phyloP scores from a whole-genome alignment of 2,113 vertebrate genomes.

The Lipophrys pholis region DNA sequence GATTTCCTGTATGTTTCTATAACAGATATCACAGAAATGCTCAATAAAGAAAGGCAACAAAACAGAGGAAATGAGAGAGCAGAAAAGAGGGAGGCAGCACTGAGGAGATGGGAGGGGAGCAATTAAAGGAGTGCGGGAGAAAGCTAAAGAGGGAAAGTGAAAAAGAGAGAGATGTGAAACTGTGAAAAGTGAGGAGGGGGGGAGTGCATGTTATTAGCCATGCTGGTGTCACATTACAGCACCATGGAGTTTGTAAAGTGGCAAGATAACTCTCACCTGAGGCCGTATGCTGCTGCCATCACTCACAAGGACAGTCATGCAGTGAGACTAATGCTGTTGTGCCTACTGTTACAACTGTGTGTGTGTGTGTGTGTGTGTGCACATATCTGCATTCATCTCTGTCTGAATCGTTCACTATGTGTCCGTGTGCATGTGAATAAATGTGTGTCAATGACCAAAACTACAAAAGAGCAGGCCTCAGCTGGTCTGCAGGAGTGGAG shows the following conservation, averaged over 20 bases:
- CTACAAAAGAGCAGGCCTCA: slow-evolving; percentile 46
- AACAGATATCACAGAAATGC: slow-evolving; percentile 43
- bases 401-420: background rate
- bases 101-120: slow-evolving; percentile 26
- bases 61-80: slow-evolving; percentile 21
- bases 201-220: slow-evolving; percentile 57
- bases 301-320: slow-evolving; percentile 64
- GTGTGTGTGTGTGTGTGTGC: slow-evolving; percentile 4
- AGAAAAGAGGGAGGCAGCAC: background rate
- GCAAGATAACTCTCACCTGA: slow-evolving; percentile 68
- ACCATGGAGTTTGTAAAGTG: slow-evolving; percentile 58
- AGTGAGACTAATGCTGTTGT: slow-evolving; percentile 47
- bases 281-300: slow-evolving; percentile 40
- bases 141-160: slow-evolving; percentile 27
- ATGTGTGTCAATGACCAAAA: slow-evolving; percentile 12
- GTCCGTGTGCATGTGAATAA: slow-evolving; percentile 5
- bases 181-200: slow-evolving; percentile 7
- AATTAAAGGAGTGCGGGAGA: slow-evolving; percentile 26
- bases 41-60: slow-evolving; percentile 12
- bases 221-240: slow-evolving; percentile 62
- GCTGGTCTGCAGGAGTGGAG: slow-evolving; percentile 35
- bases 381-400: too few relatives aligned
- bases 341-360: slow-evolving; percentile 8
- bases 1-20: slow-evolving; percentile 36
- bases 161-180: slow-evolving; percentile 18